phyloP scores from a whole-genome alignment of 2,113 vertebrate species.

The Hyaena hyaena region DNA sequence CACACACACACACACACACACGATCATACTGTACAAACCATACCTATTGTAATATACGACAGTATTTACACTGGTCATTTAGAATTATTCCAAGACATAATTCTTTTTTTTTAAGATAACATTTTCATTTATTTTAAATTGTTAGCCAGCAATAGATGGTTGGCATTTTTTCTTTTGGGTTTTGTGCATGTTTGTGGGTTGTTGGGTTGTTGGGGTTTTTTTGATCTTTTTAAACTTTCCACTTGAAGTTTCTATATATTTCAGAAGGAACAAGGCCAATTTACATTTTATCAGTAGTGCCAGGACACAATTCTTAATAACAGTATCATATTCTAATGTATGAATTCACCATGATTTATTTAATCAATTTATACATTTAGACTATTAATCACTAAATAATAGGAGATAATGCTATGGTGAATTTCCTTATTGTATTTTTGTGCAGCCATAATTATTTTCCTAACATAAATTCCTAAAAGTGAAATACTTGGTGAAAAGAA shows the following conservation, averaged over 20 bases:
- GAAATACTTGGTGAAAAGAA: neutral
- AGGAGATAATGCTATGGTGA: neutral
- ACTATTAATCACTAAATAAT: neutral
- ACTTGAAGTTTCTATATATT: neutral
- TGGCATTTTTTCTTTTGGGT: neutral
- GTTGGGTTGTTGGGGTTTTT: neutral
- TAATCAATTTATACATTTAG: neutral
- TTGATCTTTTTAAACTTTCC: neutral
- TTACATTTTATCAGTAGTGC: neutral
- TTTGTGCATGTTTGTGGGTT: neutral
- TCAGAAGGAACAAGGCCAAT: neutral
- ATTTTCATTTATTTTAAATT: neutral
- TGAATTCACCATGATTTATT: neutral
- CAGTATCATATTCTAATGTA: neutral
- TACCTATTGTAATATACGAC: fast-evolving
- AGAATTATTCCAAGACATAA: neutral
- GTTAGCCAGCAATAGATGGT: neutral
- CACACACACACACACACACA: too few relatives aligned
- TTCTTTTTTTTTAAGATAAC: neutral
- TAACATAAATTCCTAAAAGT: neutral
- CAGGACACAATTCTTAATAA: neutral
- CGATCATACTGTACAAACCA: too few relatives aligned
- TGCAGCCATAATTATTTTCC: neutral
- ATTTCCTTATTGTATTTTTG: neutral
- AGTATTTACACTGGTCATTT: neutral